Conservation (phyloP, 2,888 invertebrate species). For the Criorhina ranunculi region DNA sequence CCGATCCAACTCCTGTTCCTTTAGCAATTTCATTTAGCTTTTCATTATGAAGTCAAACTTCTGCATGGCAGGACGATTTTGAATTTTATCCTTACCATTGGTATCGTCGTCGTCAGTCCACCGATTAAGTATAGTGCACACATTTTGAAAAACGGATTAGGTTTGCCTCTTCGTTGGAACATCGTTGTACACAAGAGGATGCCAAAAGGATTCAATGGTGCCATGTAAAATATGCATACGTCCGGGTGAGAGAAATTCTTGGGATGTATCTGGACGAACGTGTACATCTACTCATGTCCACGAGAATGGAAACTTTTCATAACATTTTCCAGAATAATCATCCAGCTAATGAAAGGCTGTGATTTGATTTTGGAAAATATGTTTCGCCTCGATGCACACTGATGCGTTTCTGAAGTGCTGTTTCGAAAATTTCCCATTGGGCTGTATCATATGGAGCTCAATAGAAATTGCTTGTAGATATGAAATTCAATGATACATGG, state of each 20-base stretch:
- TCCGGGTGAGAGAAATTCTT: neutral
- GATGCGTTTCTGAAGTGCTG: neutral
- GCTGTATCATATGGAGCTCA: neutral
- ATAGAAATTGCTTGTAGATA: neutral
- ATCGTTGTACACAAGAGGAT: neutral
- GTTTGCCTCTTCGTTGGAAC: neutral
- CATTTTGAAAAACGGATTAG: neutral
- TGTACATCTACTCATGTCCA: neutral
- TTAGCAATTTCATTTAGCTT: conserved; percentile 11
- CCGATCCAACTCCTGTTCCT: neutral
- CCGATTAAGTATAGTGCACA: neutral
- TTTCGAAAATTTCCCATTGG: neutral
- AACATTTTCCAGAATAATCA: conserved; percentile 1
- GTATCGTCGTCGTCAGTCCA: neutral
- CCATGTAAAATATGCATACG: neutral
- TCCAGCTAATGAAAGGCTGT: neutral
- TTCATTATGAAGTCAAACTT: conserved; percentile 19
- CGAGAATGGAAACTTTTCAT: neutral
- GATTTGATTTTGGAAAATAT: conserved; percentile 19
- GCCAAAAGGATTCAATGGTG: neutral
- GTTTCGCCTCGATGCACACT: neutral
- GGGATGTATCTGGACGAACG: neutral
- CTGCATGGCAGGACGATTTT: conserved; percentile 3
- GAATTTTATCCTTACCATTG: conserved; percentile 1
- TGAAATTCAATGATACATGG: neutral